These are phyloP conservation scores for Epizoanthus scotinus DNA, from an alignment of 92 coral and sea anemone species.

Conservation along the genomic window DNA sequence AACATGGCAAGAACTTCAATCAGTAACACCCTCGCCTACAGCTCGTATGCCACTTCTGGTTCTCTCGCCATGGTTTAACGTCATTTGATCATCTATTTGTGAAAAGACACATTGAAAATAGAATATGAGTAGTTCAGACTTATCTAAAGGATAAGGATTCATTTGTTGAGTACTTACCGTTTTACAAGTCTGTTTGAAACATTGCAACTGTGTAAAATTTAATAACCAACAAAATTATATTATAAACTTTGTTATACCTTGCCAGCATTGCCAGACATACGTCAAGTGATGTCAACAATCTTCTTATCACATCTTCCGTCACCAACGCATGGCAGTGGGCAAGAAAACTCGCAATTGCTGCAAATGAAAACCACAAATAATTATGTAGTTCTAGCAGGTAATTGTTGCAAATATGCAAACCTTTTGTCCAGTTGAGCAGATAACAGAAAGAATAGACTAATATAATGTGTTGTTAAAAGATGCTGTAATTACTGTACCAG, in stretches of 20 bases:
- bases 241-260: slow-evolving; percentile 47
- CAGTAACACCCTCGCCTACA: too few relatives aligned
- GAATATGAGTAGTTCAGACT: too few relatives aligned
- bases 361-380: slow-evolving; percentile 9
- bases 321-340: slow-evolving; percentile 78
- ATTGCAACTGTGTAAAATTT: too few relatives aligned
- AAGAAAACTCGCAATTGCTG: slow-evolving; percentile 93
- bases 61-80: too few relatives aligned
- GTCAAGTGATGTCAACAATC: slow-evolving; percentile 81
- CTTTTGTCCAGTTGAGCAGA: not conserved
- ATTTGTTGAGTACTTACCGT: too few relatives aligned
- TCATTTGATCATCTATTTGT: too few relatives aligned
- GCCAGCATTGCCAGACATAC: slow-evolving; percentile 94
- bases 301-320: slow-evolving; percentile 83
- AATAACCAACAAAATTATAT: not conserved
- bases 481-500: not conserved
- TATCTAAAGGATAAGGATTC: too few relatives aligned
- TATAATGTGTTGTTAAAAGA: not conserved
- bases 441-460: too few relatives aligned
- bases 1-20: too few relatives aligned
- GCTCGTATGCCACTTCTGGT: too few relatives aligned
- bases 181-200: too few relatives aligned
- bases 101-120: too few relatives aligned
- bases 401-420: not conserved
- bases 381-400: not conserved